These are phyloP conservation scores for Hylaea fasciaria DNA, from an alignment of 2,888 invertebrate genomes.

Conservation along the genomic window DNA sequence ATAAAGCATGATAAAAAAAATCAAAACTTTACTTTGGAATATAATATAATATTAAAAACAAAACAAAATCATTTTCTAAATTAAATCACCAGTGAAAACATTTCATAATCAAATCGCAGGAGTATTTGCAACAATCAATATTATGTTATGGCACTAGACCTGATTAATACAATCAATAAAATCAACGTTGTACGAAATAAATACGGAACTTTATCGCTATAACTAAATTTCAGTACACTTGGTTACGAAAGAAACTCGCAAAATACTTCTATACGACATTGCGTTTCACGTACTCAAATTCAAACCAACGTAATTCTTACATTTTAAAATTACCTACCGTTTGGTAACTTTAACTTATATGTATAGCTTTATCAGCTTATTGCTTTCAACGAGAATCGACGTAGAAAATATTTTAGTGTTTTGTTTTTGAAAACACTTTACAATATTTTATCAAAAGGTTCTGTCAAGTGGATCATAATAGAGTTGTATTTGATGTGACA, in stretches of 20 bases:
- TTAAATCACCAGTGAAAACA: slow-evolving; percentile 33
- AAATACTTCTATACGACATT: slow-evolving; percentile 6
- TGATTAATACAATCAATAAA: slow-evolving; percentile 12
- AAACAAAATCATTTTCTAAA: slow-evolving; percentile 50
- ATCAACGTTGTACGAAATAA: slow-evolving; percentile 4
- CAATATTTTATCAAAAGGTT: background rate
- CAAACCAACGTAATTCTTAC: slow-evolving; percentile 10
- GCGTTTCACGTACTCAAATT: slow-evolving; percentile 1
- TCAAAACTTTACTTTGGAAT: slow-evolving; percentile 41
- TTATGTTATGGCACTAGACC: slow-evolving; percentile 38
- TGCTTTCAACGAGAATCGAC: slow-evolving; percentile 30
- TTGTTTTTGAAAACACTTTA: background rate
- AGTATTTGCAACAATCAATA: slow-evolving; percentile 26
- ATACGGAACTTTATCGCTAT: background rate
- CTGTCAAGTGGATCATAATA: too few species aligned
- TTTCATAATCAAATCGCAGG: slow-evolving; percentile 5
- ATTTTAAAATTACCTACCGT: slow-evolving; percentile 31
- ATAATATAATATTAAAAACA: slow-evolving; percentile 46
- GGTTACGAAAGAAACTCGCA: background rate
- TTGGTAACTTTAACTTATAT: slow-evolving; percentile 31
- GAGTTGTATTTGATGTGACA: too few species aligned
- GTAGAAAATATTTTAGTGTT: slow-evolving; percentile 9
- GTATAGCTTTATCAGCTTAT: slow-evolving; percentile 18
- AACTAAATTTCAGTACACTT: background rate
- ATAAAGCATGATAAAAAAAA: slow-evolving; percentile 48